Percentiles rank a stretch among this genome's conserved stretches.
phyloP scores from a whole-genome alignment of 2,113 vertebrate genomes.

The Suncus etruscus region DNA sequence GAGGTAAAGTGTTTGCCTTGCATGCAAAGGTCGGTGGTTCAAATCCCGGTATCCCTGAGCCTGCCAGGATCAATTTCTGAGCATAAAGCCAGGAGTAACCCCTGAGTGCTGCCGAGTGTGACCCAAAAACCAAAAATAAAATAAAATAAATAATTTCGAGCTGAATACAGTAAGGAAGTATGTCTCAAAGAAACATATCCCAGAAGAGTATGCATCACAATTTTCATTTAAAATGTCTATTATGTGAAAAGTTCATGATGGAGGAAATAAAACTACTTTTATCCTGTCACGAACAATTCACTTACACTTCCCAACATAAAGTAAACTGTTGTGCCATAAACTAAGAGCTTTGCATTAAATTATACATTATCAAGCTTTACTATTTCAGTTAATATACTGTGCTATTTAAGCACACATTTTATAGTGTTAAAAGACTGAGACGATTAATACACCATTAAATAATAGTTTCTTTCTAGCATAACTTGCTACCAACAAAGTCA shows the following conservation, averaged over 20 bases:
- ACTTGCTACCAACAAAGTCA: conserved; percentile 26
- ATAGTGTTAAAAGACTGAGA: conserved; percentile 22
- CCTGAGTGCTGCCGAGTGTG: too few relatives aligned
- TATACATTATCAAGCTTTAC: conserved; percentile 44
- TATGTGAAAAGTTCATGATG: conserved; percentile 73
- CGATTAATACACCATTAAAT: conserved; percentile 42
- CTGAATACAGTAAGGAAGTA: conserved; percentile 69
- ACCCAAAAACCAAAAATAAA: too few relatives aligned
- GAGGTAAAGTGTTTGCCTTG: too few relatives aligned
- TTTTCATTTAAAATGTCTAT: conserved; percentile 45
- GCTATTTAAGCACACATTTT: conserved; percentile 24
- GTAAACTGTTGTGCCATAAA: conserved; percentile 56
- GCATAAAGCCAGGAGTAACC: too few relatives aligned
- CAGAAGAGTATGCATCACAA: conserved; percentile 65
- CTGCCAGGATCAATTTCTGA: too few relatives aligned
- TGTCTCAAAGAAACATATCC: conserved; percentile 18
- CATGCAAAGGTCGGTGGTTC: too few relatives aligned
- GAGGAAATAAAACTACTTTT: conserved; percentile 66
- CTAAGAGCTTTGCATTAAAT: conserved; percentile 35
- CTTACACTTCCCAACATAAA: conserved; percentile 51
- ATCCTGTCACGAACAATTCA: conserved; percentile 55
- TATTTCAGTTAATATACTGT: conserved; percentile 41
- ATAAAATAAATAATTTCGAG: conserved; percentile 69
- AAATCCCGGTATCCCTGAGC: too few relatives aligned
- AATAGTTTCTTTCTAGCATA: conserved; percentile 53